A percentile compares a stretch with the other conserved stretches of the same genome.
Evolutionary conservation across 2,888 invertebrate genomes (phyloP).

Genomic region (Ormyrus thymus): DNA sequence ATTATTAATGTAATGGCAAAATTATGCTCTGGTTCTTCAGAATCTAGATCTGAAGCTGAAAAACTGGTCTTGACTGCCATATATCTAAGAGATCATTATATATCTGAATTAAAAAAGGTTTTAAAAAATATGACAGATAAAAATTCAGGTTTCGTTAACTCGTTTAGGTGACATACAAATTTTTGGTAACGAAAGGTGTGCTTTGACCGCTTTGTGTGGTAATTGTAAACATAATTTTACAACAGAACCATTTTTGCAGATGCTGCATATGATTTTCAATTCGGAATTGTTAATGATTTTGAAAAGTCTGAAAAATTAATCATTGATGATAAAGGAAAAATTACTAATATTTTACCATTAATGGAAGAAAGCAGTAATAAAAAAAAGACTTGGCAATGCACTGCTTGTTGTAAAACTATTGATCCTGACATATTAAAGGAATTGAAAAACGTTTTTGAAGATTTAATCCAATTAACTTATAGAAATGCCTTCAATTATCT

Average conservation of each 20-base stretch:
- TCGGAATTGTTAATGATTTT: too few relatives aligned
- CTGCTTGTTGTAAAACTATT: slow-evolving; percentile 11
- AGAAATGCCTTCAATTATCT: background rate
- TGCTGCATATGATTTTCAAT: slow-evolving; percentile 55
- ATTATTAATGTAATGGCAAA: background rate
- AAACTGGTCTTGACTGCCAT: background rate
- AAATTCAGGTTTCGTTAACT: slow-evolving; percentile 35
- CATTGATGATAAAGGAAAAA: slow-evolving; percentile 10
- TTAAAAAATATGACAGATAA: slow-evolving; percentile 27
- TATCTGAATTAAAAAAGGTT: background rate
- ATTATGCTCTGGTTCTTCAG: background rate
- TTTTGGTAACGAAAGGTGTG: background rate
- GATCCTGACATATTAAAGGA: slow-evolving; percentile 19
- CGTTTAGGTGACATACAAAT: slow-evolving; percentile 10
- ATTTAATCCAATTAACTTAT: background rate
- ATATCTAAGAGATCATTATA: background rate
- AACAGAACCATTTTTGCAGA: slow-evolving; percentile 51
- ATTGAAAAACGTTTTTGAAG: slow-evolving; percentile 19
- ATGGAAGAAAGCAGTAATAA: background rate
- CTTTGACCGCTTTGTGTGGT: slow-evolving; percentile 49
- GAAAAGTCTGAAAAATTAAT: too few relatives aligned
- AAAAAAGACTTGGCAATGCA: slow-evolving; percentile 4
- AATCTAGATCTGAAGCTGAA: background rate
- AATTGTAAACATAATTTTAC: slow-evolving; percentile 48
- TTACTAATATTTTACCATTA: slow-evolving; percentile 9